Conservation (phyloP, 1,140 invertebrate species). For the Cydia splendana region DNA sequence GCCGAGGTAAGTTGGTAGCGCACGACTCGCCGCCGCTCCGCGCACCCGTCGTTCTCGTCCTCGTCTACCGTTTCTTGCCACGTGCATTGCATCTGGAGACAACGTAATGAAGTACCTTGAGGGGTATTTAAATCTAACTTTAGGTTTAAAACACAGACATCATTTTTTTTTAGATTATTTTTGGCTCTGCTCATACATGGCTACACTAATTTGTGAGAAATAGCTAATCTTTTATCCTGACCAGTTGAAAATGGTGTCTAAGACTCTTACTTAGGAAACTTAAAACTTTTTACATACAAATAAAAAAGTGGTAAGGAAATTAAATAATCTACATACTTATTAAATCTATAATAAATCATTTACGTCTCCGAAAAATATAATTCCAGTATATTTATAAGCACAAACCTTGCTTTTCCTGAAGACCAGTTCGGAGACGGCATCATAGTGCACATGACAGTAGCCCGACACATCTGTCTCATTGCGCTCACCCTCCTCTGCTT, state of each 20-base stretch:
- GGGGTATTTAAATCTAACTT: too few species aligned
- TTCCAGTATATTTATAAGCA: background rate
- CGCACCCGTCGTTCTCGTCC: background rate
- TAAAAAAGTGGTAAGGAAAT: too few species aligned
- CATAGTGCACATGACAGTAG: constrained; percentile 53
- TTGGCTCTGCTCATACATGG: too few species aligned
- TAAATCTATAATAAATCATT: too few species aligned
- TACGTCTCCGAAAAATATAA: background rate
- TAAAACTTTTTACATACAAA: too few species aligned
- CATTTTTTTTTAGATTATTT: too few species aligned
- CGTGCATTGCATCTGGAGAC: constrained; percentile 4
- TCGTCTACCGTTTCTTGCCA: constrained; percentile 32
- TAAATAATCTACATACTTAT: too few species aligned
- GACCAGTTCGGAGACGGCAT: constrained; percentile 45
- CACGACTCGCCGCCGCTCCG: constrained; percentile 43
- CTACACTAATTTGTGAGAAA: too few species aligned
- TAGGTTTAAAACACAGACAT: too few species aligned
- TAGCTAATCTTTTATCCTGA: too few species aligned
- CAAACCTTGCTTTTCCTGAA: constrained; percentile 65
- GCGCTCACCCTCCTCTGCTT: constrained; percentile 51
- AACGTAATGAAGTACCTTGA: background rate
- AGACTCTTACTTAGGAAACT: too few species aligned
- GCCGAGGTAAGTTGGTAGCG: constrained; percentile 47
- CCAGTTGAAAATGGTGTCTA: too few species aligned
- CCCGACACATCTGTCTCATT: constrained; percentile 66